phyloP scores from a whole-genome alignment of 2,888 invertebrate genomes.

The Bimastos eiseni region DNA sequence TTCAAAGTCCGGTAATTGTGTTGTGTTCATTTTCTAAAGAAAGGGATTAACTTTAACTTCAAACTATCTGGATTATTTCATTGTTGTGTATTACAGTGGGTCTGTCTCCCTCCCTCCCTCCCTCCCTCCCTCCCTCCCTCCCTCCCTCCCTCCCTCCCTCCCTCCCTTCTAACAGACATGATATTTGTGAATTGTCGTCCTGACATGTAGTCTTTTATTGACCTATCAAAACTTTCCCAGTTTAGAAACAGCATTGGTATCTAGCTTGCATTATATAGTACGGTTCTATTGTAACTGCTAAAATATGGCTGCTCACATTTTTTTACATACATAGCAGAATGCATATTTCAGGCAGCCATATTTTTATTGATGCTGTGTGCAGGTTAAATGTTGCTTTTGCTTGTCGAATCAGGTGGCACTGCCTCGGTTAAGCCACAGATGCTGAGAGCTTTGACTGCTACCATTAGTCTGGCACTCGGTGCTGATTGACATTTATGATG shows the following conservation, averaged over 20 bases:
- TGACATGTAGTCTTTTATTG: no score
- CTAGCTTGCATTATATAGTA: background rate
- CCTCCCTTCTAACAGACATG: no score
- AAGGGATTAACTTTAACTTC: background rate
- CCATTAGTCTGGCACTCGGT: background rate
- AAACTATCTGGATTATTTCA: background rate
- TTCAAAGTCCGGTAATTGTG: slow-evolving; percentile 18
- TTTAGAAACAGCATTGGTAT: no score
- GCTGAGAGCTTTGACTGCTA: background rate
- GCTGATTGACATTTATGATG: background rate
- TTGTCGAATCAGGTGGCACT: no score
- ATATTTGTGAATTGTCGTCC: no score
- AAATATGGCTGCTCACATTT: background rate
- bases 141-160: no score
- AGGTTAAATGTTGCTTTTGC: background rate
- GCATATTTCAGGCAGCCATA: background rate
- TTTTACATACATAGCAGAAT: background rate
- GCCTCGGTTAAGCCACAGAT: background rate
- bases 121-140: no score
- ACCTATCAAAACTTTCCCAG: no score
- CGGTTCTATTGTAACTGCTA: background rate
- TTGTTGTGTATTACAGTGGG: background rate
- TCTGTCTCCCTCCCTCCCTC: background rate
- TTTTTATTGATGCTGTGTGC: background rate
- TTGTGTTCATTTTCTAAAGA: background rate